Conservation (phyloP, 2,888 invertebrate species). For the Diarsia rubi region DNA sequence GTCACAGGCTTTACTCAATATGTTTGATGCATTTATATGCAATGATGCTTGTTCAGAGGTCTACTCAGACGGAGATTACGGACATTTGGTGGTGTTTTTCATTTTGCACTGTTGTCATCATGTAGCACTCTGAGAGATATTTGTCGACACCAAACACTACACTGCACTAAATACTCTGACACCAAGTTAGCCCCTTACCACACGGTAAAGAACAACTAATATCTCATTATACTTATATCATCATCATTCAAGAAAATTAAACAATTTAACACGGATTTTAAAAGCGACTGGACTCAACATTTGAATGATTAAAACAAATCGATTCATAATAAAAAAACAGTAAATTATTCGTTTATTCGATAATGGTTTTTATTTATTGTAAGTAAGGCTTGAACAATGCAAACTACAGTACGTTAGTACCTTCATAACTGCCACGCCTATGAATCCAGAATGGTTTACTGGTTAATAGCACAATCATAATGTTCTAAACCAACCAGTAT, state of each 20-base stretch:
- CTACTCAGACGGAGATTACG: background rate
- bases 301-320: conserved; percentile 35
- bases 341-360: too few relatives aligned
- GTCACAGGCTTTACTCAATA: conserved; percentile 7
- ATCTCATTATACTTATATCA: too few relatives aligned
- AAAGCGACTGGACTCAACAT: too few relatives aligned
- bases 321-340: conserved; percentile 32
- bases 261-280: too few relatives aligned
- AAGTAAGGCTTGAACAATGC: conserved; percentile 27
- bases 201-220: too few relatives aligned
- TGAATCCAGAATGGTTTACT: background rate
- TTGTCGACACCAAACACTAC: too few relatives aligned
- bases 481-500: background rate
- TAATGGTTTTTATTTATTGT: conserved; percentile 28
- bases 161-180: too few relatives aligned
- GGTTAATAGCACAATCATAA: background rate
- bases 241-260: too few relatives aligned
- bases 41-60: background rate
- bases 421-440: conserved; percentile 2
- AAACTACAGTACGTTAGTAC: conserved; percentile 30
- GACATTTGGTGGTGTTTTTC: background rate
- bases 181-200: too few relatives aligned
- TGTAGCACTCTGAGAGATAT: too few relatives aligned
- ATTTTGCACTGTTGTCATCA: too few relatives aligned
- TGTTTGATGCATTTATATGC: conserved; percentile 25